phyloP scores from a whole-genome alignment of 2,888 invertebrate species.

The Epicampocera succincta region DNA sequence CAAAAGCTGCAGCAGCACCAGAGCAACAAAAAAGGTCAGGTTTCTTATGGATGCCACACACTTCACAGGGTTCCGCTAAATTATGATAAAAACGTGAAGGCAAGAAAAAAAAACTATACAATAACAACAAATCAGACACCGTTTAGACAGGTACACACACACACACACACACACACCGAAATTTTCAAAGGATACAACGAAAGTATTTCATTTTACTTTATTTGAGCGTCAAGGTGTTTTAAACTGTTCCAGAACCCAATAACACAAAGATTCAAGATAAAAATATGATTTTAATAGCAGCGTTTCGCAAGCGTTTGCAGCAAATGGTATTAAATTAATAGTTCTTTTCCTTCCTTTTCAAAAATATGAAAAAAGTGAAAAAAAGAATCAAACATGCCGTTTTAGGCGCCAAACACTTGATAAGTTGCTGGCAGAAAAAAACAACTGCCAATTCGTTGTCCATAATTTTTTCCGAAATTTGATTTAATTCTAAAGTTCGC shows the following conservation, averaged over 20 bases:
- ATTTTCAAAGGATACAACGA: background rate
- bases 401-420: no score
- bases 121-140: constrained; percentile 34
- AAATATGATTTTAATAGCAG: constrained; percentile 5
- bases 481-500: no score
- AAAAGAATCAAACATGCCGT: no score
- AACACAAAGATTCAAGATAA: constrained; percentile 1
- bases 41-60: constrained; percentile 61
- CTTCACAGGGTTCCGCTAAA: constrained; percentile 69
- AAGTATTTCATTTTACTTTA: background rate
- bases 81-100: constrained; percentile 49
- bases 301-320: background rate
- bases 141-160: constrained; percentile 12
- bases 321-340: background rate
- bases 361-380: background rate
- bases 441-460: no score
- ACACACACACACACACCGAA: constrained; percentile 4
- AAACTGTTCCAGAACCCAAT: constrained; percentile 12
- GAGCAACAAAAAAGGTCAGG: constrained; percentile 55
- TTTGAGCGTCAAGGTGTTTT: constrained; percentile 21
- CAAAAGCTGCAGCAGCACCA: background rate
- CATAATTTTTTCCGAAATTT: no score
- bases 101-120: constrained; percentile 7
- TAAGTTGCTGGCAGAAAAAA: no score
- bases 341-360: background rate